Evolutionary conservation across 2,113 vertebrate genomes (phyloP), one percentile per base, ranked within the genome.

Genomic region (Gnathonemus echidnorhynchus): DNA sequence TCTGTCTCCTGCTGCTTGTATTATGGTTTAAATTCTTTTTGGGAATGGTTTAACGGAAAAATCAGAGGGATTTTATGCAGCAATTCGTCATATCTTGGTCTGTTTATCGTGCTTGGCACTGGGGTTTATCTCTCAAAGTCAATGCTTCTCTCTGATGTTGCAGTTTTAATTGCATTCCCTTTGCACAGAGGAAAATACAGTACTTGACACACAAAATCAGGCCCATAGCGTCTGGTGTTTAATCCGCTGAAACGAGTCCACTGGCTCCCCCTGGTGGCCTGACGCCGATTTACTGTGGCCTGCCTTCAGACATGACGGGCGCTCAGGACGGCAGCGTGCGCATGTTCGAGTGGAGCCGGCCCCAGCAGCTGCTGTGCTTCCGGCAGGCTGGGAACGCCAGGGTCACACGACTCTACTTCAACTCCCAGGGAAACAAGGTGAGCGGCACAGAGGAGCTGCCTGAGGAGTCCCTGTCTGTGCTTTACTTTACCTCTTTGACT

Each of bases 271-370:
- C 45, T 42, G 35, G 35, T 45, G 83, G 39, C 39, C 39, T n/a
- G 39, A 85, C 8, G 42, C 45, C 3, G 3, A 45, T 45, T n/a
- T n/a, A 8, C 49, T 87, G n/a, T 31, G 24, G 24, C 31, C 50
- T n/a, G 24, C 7, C 1, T 49, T 89, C 91, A 99, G 98, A 99
- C 93, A 97, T 99, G 91, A 99, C 98, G 0, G 98, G 98, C 49
- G 98, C 98, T 90, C 98, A 99, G 91, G 98, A 99, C 24, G 98
- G 98, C 39, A 99, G 98, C 0, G 98, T 99, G 3, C 96, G 98
- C 19, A 99, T 99, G 98, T 99, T 99, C 93, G 98, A 99, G 58
- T 99, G 98, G 98, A 98, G 97, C 45, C 96, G 98, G 46, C 98
- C 98, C 0, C 98, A 99, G 93, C 98, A 99, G 46, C 92, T 99